These are phyloP conservation scores for Pteromalus puparum DNA, from an alignment of 1,140 invertebrate species.

Conservation along the genomic window DNA sequence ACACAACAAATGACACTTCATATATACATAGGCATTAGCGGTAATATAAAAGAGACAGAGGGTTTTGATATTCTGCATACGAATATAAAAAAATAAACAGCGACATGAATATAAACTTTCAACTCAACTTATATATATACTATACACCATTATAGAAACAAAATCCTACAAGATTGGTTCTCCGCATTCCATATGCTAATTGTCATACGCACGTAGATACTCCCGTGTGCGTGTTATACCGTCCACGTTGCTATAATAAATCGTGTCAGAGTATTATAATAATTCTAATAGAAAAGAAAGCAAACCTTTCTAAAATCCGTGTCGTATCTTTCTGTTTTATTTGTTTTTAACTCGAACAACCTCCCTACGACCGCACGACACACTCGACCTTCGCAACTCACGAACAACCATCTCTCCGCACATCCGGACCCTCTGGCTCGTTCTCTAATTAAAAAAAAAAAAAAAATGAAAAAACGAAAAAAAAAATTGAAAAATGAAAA, in stretches of 20 bases:
- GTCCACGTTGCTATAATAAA: not conserved
- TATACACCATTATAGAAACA: no score
- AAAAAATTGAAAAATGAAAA: not conserved
- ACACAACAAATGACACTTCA: not conserved
- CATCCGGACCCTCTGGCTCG: slow-evolving; percentile 2
- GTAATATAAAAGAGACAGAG: no score
- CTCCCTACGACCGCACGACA: not conserved
- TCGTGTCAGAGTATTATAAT: not conserved
- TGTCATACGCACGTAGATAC: not conserved
- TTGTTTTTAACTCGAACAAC: slow-evolving; percentile 19
- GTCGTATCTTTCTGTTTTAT: slow-evolving; percentile 40
- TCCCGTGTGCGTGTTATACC: not conserved
- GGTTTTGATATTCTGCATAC: no score
- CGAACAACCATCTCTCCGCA: slow-evolving; percentile 13
- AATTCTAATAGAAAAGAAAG: not conserved
- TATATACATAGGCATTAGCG: no score
- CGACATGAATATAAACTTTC: no score
- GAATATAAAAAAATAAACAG: no score
- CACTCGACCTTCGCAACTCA: slow-evolving; percentile 22
- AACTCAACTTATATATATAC: no score
- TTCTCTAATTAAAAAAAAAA: not conserved
- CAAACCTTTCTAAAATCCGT: not conserved
- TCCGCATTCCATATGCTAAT: not conserved
- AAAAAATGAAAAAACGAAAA: not conserved
- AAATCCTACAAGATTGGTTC: not conserved